Evolutionary conservation across 2,888 invertebrate species (phyloP).

Genomic region (Onchidella celtica): DNA sequence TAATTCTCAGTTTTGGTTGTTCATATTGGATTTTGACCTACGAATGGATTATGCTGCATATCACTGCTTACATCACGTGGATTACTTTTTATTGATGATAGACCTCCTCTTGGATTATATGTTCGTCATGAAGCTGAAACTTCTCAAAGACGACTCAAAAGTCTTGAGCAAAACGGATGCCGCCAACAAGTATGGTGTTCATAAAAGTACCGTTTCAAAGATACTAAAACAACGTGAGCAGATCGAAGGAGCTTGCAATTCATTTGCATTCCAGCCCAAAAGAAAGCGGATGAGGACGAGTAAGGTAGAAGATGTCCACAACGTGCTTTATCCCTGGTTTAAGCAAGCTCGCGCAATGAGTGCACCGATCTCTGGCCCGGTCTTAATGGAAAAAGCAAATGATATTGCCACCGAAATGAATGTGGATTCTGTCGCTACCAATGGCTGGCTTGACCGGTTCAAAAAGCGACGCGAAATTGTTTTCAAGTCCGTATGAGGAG

Average conservation of each 20-base stretch:
- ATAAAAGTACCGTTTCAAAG: background rate
- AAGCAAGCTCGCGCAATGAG: background rate
- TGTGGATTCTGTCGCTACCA: conserved; percentile 42
- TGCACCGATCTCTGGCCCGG: background rate
- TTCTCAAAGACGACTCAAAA: background rate
- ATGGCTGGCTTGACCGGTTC: conserved; percentile 53
- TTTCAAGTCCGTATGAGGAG: conserved; percentile 23
- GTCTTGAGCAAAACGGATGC: background rate
- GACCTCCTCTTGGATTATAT: background rate
- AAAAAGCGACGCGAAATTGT: conserved; percentile 49
- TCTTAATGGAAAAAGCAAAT: conserved; percentile 46
- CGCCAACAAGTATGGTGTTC: background rate
- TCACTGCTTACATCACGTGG: background rate
- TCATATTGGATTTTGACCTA: background rate
- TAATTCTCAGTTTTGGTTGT: background rate
- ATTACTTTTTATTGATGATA: background rate
- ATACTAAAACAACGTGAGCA: background rate
- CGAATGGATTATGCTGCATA: background rate
- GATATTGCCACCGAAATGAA: conserved; percentile 44
- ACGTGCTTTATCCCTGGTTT: background rate
- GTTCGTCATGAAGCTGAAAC: background rate
- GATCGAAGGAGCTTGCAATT: background rate
- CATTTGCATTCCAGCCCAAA: background rate
- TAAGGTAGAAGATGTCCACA: background rate
- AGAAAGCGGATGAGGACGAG: background rate